Evolutionary conservation across 2,888 invertebrate species (phyloP), one percentile per base, ranked within the genome.

Genomic region (Troides aeacus): DNA sequence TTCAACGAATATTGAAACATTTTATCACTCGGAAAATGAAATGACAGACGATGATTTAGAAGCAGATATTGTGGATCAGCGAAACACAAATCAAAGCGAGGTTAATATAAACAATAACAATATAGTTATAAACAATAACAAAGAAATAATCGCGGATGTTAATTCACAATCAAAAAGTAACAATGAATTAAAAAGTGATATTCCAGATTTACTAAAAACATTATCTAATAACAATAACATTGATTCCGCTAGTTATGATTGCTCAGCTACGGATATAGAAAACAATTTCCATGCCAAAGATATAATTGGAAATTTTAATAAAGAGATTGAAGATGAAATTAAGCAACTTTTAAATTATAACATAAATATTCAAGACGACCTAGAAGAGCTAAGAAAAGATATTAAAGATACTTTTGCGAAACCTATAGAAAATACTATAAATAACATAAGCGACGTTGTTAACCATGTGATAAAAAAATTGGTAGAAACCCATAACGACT

Each of bases 311-410:
- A 93, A 94, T 81, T 94, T 94, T 75, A 93, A 93, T 72, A 93
- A 93, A 81, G 94, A 94, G 86, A 88, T 94, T 58, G 93, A 94
- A 85, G 93, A 93, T 71, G 94, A 94, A 88, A 92, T 94, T 66
- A 93, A 90, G 74, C 88, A 89, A 74, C 83, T 94, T 72, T 80
- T 90, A 46, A 90, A 90, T 78, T 88, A 90, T 74, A 92, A 92
- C 73, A 88, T 92, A 36, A 91, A 90, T 76, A 91, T 91, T 75
- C 86, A 91, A 80, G 89, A 90, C 64, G 91, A 92, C 72, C 81
- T 93, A 78, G 87, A 92, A 78, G 92, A 92, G 79, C 78, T 93
- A 71, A 84, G 90, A 69, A 90, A 89, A 78, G 93, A 93, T 74
- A 93, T 93, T 64, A 89, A 93, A 81, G 92, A 93, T 39, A 88